Evolutionary conservation across 2,888 invertebrate genomes (phyloP), one percentile per base, ranked within the genome.

Genomic region (Tromatobia lineatoria): DNA sequence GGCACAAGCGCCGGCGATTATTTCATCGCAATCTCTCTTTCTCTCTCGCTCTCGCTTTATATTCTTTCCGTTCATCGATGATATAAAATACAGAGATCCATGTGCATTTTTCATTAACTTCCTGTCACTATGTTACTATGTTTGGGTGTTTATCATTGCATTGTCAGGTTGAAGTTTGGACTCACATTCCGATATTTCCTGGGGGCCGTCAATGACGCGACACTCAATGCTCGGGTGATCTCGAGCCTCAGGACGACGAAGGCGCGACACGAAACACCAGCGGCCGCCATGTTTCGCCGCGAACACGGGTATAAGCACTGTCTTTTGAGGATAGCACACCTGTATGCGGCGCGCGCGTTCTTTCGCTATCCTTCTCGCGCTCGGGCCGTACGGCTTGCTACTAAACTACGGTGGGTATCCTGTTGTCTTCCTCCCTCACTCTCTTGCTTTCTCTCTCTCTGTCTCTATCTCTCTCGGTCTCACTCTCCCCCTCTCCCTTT

Each of bases 151-250:
- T 59, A 61, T 23, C 57, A 38, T 59, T 34, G 34, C 67, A 76
- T 42, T 80, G 13, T 13, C 13, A 4, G 57, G 13, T 57, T 57
- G 11, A 57, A 57, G 50, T 18, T 76, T 29, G 20, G 61, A 91
- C 91, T 91, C 85, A 92, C 91, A 78, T 91, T 90, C 29, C 87
- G 89, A 81, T 90, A 91, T 34, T 87, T 91, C 67, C 90, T 90
- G 52, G 91, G 89, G 38, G 90, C 87, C 45, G 90, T 82, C 79
- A 92, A 75, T 82, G 91, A 90, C 70, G 90, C 89, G 81, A 91
- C 90, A 82, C 89, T 88, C 77, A 93, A 83, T 81, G 90, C 90
- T 86, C 92, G 92, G 84, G 89, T 89, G 77, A 92, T 88, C 83
- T 92, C 92, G 86, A 89, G 90, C 82, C 91, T 88, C 47, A 91